Evolutionary conservation across 2,797 vertebrate genomes (phyloP), one percentile per base, ranked within the genome.

Genomic region (Salmo trutta): DNA sequence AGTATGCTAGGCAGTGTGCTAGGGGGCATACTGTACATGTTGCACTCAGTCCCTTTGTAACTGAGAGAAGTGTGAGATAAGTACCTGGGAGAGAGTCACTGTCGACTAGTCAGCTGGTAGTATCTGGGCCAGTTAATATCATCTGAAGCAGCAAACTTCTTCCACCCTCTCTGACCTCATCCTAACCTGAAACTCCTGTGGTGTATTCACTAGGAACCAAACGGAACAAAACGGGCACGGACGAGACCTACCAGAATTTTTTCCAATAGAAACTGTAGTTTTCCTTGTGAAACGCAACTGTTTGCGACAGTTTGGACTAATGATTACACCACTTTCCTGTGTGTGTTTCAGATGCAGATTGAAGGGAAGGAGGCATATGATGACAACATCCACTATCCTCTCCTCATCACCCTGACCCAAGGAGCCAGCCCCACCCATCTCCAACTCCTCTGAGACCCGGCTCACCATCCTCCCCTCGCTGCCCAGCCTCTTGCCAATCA

Each of bases 311-410:
- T 59, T 59, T 19, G 56, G 6, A 6, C 56, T 59, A 19, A 19
- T 21, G 56, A 59, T 19, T 21, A 21, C 56, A 56, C 29, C 27
- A 17, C n/a, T 56, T 16, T 8, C 24, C 27, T 27, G 24, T 71
- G 16, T 88, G 59, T 79, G 65, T 91, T 90, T 79, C 88, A 99
- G 98, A 94, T 99, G 94, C 95, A 95, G 93, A 93, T 92, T 52
- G 96, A 96, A 89, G 96, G 95, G 77, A 96, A 94, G 73, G 95
- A 95, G 62, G 89, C 87, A 1, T 99, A 98, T 41, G 97, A 99
- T 41, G 96, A 97, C 89, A 96, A 98, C 85, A 95, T 99, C 89
- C 98, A 99, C 93, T 99, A 98, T 81, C 98, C 97, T 78, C 90
- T 96, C 87, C 95, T 98, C 87, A 90, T 98, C 80, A 86, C 95